These are phyloP conservation scores for Hoplostethus atlanticus DNA, from an alignment of 2,797 vertebrate genomes.

Conservation along the genomic window DNA sequence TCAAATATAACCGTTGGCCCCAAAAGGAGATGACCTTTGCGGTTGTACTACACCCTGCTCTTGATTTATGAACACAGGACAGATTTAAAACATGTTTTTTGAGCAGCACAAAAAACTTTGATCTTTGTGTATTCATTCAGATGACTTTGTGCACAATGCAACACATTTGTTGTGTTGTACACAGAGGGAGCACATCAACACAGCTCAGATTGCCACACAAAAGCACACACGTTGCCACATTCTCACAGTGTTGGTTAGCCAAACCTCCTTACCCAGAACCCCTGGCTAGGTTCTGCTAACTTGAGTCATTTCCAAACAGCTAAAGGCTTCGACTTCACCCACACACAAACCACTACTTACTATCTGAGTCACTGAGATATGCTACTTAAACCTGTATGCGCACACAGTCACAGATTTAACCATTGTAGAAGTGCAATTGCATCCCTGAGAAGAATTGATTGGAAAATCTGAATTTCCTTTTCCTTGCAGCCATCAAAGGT, in stretches of 20 bases:
- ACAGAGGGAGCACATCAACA: constrained; percentile 26
- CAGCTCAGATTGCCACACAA: constrained; percentile 71
- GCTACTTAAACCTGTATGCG: constrained; percentile 38
- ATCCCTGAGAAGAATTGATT: constrained; percentile 18
- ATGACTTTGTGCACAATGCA: constrained; percentile 1
- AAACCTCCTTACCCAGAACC: constrained; percentile 81
- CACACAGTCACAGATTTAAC: constrained; percentile 56
- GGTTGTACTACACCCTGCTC: constrained; percentile 21
- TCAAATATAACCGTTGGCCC: background rate
- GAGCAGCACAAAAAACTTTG: background rate
- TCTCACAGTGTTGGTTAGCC: constrained; percentile 80
- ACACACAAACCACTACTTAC: constrained; percentile 74
- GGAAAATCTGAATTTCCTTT: constrained; percentile 4
- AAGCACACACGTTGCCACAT: constrained; percentile 74
- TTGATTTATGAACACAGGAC: constrained; percentile 11
- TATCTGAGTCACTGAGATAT: constrained; percentile 70
- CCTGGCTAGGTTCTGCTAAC: constrained; percentile 78
- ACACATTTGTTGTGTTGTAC: constrained; percentile 20
- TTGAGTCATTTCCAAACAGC: constrained; percentile 77
- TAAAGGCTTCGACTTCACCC: constrained; percentile 68
- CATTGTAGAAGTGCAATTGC: constrained; percentile 2
- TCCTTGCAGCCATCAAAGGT: background rate
- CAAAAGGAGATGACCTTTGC: background rate
- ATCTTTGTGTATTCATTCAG: constrained; percentile 8
- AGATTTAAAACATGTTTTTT: background rate